A percentile compares a stretch with the other conserved stretches of the same genome.
Evolutionary conservation across 2,888 invertebrate genomes (phyloP).

Genomic region (Clanis bilineata): DNA sequence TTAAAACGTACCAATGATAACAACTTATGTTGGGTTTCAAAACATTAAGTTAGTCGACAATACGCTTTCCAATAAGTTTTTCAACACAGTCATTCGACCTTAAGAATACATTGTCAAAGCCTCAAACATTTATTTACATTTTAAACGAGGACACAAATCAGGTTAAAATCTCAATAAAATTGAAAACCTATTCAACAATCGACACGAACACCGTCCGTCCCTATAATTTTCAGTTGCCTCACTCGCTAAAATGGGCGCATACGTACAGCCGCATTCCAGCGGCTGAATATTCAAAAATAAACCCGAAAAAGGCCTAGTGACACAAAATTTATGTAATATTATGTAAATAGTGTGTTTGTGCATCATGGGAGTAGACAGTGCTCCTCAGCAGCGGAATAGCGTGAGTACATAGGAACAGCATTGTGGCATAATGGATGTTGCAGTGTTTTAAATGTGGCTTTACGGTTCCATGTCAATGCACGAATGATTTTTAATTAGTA

Average conservation of each 20-base stretch:
- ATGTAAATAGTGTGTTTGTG: slow-evolving; percentile 40
- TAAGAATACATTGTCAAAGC: neutral
- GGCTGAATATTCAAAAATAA: slow-evolving; percentile 39
- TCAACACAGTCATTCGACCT: too few species aligned
- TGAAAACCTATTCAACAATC: slow-evolving; percentile 12
- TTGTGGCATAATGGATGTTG: slow-evolving; percentile 20
- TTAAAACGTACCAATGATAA: too few species aligned
- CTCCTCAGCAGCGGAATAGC: slow-evolving; percentile 51
- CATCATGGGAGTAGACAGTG: slow-evolving; percentile 68
- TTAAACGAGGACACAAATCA: neutral
- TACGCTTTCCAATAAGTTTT: too few species aligned
- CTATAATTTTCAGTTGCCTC: slow-evolving; percentile 41
- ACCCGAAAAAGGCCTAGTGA: slow-evolving; percentile 29
- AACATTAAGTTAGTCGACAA: too few species aligned
- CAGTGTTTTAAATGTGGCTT: slow-evolving; percentile 3
- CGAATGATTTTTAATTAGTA: neutral
- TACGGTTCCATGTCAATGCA: neutral
- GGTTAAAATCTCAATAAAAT: neutral
- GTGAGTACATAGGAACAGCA: slow-evolving; percentile 44
- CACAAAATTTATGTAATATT: slow-evolving; percentile 34
- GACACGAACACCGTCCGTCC: slow-evolving; percentile 36
- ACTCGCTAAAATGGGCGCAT: slow-evolving; percentile 50
- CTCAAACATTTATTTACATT: neutral
- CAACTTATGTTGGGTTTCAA: too few species aligned
- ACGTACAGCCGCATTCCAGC: slow-evolving; percentile 46